These are phyloP conservation scores for Sceloporus undulatus DNA, from an alignment of 2,113 vertebrate genomes.

Conservation along the genomic window DNA sequence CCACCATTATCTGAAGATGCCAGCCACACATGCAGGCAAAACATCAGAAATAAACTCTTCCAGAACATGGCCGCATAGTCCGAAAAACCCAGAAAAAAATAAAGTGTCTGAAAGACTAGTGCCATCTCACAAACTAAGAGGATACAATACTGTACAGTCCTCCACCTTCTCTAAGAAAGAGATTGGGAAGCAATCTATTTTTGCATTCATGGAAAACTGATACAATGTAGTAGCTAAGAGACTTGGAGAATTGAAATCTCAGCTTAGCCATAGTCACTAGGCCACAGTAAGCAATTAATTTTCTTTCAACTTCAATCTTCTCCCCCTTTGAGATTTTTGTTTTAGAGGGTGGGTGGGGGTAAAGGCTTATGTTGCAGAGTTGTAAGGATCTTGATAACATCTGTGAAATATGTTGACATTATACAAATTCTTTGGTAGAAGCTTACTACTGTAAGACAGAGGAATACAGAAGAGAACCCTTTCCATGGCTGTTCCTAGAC, in stretches of 20 bases:
- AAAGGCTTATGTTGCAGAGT: not conserved
- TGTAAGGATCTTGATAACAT: not conserved
- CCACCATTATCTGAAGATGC: too few species aligned
- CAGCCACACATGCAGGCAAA: too few species aligned
- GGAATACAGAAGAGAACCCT: too few species aligned
- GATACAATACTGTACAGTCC: not conserved
- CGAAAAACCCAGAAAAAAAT: too few species aligned
- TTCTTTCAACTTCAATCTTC: not conserved
- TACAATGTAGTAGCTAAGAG: not conserved
- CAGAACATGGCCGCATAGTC: too few species aligned
- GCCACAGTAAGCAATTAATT: not conserved
- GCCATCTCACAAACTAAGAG: not conserved
- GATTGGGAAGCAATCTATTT: not conserved
- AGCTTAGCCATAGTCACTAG: not conserved
- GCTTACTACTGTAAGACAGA: not conserved
- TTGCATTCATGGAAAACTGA: not conserved
- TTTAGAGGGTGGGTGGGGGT: too few species aligned
- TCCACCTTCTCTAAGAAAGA: not conserved
- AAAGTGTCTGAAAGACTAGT: too few species aligned
- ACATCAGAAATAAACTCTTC: too few species aligned
- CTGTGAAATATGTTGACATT: too few species aligned
- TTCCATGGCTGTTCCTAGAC: too few species aligned
- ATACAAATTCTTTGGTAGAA: not conserved
- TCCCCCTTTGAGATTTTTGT: not conserved
- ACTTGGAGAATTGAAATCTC: not conserved